These are phyloP conservation scores for honey bee (Apis mellifera) DNA, from an alignment of 1,140 invertebrate genomes.

Conservation along the genomic window DNA sequence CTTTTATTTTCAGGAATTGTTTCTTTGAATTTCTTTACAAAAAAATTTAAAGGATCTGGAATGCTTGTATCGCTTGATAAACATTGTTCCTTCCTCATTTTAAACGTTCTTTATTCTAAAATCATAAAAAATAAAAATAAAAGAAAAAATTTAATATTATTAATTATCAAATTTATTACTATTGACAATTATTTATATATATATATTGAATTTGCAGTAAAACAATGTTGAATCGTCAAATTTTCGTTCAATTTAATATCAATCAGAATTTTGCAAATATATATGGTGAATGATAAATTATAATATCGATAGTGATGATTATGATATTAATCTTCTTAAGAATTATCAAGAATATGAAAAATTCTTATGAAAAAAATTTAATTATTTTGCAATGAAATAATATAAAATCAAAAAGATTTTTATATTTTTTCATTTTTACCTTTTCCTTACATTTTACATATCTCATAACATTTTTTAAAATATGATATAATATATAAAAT, in stretches of 20 bases:
- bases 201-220: background rate
- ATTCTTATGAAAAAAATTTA: background rate
- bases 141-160: background rate
- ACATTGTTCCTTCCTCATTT: conserved; percentile 15
- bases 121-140: background rate
- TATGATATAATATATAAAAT: background rate
- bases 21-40: background rate
- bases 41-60: conserved; percentile 7
- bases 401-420: background rate
- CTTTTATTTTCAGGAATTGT: background rate
- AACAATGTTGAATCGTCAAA: background rate
- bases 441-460: background rate
- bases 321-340: background rate
- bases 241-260: background rate
- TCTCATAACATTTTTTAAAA: background rate
- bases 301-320: background rate
- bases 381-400: background rate
- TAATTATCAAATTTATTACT: background rate
- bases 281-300: background rate
- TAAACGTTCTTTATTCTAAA: conserved; percentile 2
- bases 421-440: background rate
- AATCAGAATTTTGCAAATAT: background rate
- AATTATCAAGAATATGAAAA: background rate
- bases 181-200: background rate
- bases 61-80: background rate